A percentile compares a stretch with the other conserved stretches of the same genome.
Conservation (phyloP, 2,888 invertebrate species). For the Tenodera sinensis region DNA sequence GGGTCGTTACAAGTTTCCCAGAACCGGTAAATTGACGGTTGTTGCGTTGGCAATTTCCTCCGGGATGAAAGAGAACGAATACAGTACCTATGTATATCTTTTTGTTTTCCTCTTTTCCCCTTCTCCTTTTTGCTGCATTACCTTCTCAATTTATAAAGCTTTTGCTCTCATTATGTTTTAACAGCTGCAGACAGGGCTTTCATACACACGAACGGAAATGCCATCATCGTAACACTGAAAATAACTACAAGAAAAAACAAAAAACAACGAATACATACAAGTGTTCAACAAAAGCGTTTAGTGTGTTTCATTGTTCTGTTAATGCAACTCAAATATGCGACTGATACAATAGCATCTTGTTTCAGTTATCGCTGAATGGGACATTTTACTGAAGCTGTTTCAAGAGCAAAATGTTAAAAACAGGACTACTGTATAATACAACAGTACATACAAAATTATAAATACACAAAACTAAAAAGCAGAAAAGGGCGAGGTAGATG, state of each 20-base stretch:
- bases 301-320: too few species aligned
- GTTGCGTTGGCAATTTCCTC: slow-evolving; percentile 1
- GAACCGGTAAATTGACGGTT: slow-evolving; percentile 19
- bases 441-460: too few species aligned
- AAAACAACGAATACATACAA: too few species aligned
- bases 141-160: not conserved
- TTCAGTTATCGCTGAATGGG: too few species aligned
- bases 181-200: not conserved
- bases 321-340: too few species aligned
- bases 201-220: not conserved
- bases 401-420: too few species aligned
- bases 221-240: not conserved
- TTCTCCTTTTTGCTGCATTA: not conserved
- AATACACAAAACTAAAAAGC: too few species aligned
- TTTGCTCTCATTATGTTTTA: not conserved
- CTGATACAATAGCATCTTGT: too few species aligned
- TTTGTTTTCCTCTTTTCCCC: not conserved
- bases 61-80: not conserved
- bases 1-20: slow-evolving; percentile 17
- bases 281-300: too few species aligned
- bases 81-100: not conserved
- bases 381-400: too few species aligned
- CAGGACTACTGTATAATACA: too few species aligned
- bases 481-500: too few species aligned
- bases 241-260: not conserved